These are phyloP conservation scores for Hyla sarda DNA, from an alignment of 2,113 vertebrate genomes.

Conservation along the genomic window DNA sequence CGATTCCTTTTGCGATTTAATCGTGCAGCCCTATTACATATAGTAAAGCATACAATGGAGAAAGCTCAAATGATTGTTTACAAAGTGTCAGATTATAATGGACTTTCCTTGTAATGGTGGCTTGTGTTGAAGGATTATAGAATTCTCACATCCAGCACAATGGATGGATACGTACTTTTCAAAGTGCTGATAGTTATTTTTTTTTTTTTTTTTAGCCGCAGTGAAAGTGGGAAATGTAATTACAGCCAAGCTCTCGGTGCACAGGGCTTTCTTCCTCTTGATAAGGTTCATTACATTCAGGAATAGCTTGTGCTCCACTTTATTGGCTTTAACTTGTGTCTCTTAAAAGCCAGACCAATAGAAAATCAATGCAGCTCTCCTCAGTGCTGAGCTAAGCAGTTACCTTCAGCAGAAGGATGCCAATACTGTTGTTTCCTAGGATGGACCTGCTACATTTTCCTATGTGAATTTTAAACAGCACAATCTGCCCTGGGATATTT, in stretches of 20 bases:
- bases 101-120: background rate
- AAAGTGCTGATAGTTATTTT: background rate
- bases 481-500: background rate
- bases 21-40: no score
- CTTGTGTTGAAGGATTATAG: background rate
- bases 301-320: conserved; percentile 49
- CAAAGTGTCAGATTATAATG: background rate
- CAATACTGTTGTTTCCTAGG: conserved; percentile 62
- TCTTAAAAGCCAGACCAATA: conserved; percentile 54
- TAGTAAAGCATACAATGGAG: no score
- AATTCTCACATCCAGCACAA: background rate
- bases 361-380: conserved; percentile 44
- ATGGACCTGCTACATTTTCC: conserved; percentile 59
- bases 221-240: conserved; percentile 60
- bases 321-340: conserved; percentile 50
- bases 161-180: background rate
- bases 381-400: conserved; percentile 63
- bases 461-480: conserved; percentile 60
- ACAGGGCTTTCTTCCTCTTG: conserved; percentile 2
- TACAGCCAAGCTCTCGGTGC: background rate
- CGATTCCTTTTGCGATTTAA: no score
- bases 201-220: background rate
- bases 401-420: conserved; percentile 36
- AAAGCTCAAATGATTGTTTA: no score
- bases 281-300: conserved; percentile 43